Evolutionary conservation across 2,797 vertebrate genomes (phyloP), one percentile per base, ranked within the genome.

Genomic region (Tokudaia muenninki): DNA sequence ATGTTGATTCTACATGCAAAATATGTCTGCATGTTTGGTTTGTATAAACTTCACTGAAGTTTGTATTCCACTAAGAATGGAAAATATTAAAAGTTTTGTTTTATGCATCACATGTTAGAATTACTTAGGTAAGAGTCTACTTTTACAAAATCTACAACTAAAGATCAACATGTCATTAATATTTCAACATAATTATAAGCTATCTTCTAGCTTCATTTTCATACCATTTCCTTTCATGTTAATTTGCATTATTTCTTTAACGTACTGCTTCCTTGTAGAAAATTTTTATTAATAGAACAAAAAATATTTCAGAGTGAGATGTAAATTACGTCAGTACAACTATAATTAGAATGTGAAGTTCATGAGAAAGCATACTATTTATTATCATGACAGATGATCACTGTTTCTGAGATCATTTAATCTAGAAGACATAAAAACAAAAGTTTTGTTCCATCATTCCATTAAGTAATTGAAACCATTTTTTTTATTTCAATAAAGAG

Each of bases 401-500:
- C 8, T 9, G 88, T 75, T 97, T 83, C 41, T 5, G 8, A 84
- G 67, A 22, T 81, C 37, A 90, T 95, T 97, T 97, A 92, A 89
- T 92, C 63, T 87, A 12, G 44, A 63, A 81, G 70, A 26, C 34
- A 65, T 86, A 29, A 81, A 94, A 67, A 96, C 5, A 61, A 59
- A 57, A 87, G 44, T 57, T 86, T 93, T 16, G 93, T 91, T 95
- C 55, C 65, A 94, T 97, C 31, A 65, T n/a, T 87, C 21, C 97
- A 70, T 94, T 89, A 94, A 75, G 78, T 91, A 97, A 90, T 59
- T 94, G 67, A 94, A 97, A 79, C 70, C 86, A 50, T 34, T 55
- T 92, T 92, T 96, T 44, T 81, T 74, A 50, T n/a, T 63, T 87
- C 0, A 87, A 63, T 13, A 72, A 89, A 91, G 65, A 93, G 52